Conservation (phyloP, 1,140 invertebrate species). For the Bombus haemorrhoidalis region DNA sequence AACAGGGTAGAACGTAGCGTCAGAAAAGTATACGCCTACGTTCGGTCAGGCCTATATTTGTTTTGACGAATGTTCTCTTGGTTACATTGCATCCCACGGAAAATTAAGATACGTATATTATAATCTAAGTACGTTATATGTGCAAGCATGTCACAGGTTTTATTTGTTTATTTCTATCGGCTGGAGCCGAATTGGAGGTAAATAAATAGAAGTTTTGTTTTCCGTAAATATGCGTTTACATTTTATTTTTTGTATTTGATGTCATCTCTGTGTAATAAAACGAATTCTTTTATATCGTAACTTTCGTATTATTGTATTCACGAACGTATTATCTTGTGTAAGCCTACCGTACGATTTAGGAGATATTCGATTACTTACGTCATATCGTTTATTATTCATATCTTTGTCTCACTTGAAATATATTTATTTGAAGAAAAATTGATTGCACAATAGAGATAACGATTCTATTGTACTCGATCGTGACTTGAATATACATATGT, state of each 20-base stretch:
- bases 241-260: background rate
- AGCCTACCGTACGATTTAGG: background rate
- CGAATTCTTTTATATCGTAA: background rate
- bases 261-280: background rate
- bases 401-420: background rate
- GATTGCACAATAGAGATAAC: background rate
- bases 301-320: background rate
- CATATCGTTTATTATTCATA: background rate
- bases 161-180: background rate
- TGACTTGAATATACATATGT: background rate
- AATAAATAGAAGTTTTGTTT: background rate
- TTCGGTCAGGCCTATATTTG: conserved; percentile 51
- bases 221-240: background rate
- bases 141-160: background rate
- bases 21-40: conserved; percentile 58
- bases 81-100: conserved; percentile 44
- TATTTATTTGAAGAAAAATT: background rate
- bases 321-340: background rate
- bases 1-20: conserved; percentile 32
- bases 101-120: conserved; percentile 21
- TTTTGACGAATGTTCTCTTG: conserved; percentile 53
- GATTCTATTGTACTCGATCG: background rate
- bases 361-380: background rate
- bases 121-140: background rate
- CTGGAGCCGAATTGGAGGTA: background rate